Base-by-base conservation (phyloP, 2,113 vertebrate species). In the Platysternon megacephalum region DNA sequence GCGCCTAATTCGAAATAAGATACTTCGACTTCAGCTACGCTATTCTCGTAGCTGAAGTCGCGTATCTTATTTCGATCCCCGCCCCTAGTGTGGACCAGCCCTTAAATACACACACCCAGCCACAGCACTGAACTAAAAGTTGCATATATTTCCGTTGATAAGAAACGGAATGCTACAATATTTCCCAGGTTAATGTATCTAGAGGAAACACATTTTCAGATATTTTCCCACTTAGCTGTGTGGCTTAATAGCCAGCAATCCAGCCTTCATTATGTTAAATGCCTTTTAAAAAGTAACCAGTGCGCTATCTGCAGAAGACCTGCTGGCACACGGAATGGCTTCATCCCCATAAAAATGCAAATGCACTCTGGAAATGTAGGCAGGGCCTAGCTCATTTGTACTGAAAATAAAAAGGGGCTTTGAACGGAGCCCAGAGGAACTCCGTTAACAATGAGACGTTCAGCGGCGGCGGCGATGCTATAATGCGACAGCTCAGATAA, bases 281-380 rank as follows among this genome's bases (percentile, higher is more conserved):
- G 93, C 82, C 94, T 98, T 95, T 91, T 21, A 84, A 95, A 93
- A 96, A 97, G 86, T 86, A 95, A 94, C 94, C 93, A 88, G 93
- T 94, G 93, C 29, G 39, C 94, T 61, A 29, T 92, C 96, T 10
- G 79, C 86, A 95, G 92, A 90, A 86, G 92, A 93, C 83, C 96
- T 89, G 61, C 91, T 94, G 96, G 97, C 96, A 95, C 94, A 48
- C 56, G 90, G 88, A 98, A 95, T 72, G 97, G 97, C 84, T 96
- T 95, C 92, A 91, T 91, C 93, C 88, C 96, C 96, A 98, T 98
- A 97, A 98, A 98, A 98, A 98, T 97, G 97, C 80, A 97, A 97
- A 98, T 97, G 16, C 94, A 94, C 72, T 93, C 42, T 81, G 93
- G 84, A 95, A 97, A 91, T 44, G 81, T 89, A 93, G 96, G n/a